Conservation (phyloP, 2,797 vertebrate species). For the Amniataba percoides region DNA sequence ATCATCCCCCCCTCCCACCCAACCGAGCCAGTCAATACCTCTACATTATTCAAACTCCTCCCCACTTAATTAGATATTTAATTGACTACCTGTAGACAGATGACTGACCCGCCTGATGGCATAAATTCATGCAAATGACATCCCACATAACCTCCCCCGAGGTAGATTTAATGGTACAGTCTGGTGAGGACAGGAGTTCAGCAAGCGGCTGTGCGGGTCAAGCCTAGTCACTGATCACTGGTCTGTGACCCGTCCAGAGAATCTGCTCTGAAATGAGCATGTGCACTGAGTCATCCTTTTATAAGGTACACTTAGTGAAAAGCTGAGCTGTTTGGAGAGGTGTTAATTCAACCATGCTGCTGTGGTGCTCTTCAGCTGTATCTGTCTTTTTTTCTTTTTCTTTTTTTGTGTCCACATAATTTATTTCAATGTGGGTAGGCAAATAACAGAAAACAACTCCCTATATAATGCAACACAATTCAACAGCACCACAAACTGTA, state of each 20-base stretch:
- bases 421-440: neutral
- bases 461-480: neutral
- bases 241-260: constrained; percentile 34
- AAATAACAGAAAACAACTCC: neutral
- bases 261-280: constrained; percentile 13
- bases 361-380: too few relatives aligned
- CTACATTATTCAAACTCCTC: constrained; percentile 87
- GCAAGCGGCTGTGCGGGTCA: constrained; percentile 56
- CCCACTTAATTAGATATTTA: constrained; percentile 88
- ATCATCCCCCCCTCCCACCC: constrained; percentile 61
- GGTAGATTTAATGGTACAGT: constrained; percentile 71
- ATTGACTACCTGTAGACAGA: constrained; percentile 86
- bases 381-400: too few relatives aligned
- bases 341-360: too few relatives aligned
- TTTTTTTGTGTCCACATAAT: neutral
- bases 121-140: constrained; percentile 85
- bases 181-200: constrained; percentile 77
- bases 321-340: too few relatives aligned
- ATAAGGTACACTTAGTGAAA: neutral
- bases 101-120: constrained; percentile 76
- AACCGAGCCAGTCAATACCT: constrained; percentile 80
- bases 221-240: constrained; percentile 59
- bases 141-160: constrained; percentile 58
- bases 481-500: neutral
- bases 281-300: neutral